Base-by-base conservation (phyloP, 2,113 vertebrate species). In the Austrofundulus limnaeus region DNA sequence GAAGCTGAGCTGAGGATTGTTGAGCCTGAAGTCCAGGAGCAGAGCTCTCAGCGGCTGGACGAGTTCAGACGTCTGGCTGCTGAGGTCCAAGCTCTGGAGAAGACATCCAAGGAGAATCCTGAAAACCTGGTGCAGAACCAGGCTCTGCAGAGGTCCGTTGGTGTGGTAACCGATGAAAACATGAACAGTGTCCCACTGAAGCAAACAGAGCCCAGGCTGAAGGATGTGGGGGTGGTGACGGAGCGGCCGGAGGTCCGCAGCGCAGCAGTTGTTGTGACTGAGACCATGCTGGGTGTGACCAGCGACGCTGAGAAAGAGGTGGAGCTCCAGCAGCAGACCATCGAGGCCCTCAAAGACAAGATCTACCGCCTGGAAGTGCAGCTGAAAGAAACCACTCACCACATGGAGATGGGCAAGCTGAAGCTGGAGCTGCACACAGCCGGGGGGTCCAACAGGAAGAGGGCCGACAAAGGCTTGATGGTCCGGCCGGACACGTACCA, bases 381-480 rank as follows among this genome's bases (percentile, higher is more conserved):
- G 77, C 92, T 99, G 55, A 96, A 94, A 57, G 97, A 99, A 84
- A 93, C 94, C 0, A 95, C 95, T 2, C 94, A 96, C 53, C 90
- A 96, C 66, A 93, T 94, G 76, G 97, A 98, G 81, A 99, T 99
- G 96, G 94, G 94, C 8, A 98, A 95, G 82, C 90, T 99, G 3
- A 99, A 98, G 55, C 92, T 98, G 34, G 95, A 99, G 81, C 92
- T 99, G 5, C 94, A 95, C 70, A 95, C 92, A 0, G 97, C 96
- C 2, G 94, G 95, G 0, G 85, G 87, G 0, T 70, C 88, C 0
- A 94, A 80, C 12, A 93, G 94, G 85, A 98, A 97, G 54, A 96
- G 93, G 34, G 78, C 87, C 0, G 96, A 98, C 87, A 98, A 96
- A 86, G 93, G 94, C 0, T 0, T 20, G 4, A 92, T 82, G 91